Evolutionary conservation across 2,888 invertebrate genomes (phyloP).

Genomic region (Scaptomyza parva): DNA sequence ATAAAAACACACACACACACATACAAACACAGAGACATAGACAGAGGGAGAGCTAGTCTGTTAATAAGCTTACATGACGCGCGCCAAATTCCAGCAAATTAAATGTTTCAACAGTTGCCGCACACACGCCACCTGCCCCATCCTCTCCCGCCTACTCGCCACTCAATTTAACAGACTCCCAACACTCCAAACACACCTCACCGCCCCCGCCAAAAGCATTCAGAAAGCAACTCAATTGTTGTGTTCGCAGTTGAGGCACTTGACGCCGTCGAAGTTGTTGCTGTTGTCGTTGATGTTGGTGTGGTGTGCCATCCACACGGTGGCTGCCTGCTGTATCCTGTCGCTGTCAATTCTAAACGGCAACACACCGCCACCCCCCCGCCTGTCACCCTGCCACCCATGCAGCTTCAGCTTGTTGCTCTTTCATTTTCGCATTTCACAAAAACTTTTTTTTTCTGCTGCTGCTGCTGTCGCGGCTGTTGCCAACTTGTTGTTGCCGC

Average conservation of each 20-base stretch:
- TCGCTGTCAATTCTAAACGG: conserved; percentile 72
- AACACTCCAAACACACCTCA: no score
- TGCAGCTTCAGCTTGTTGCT: conserved; percentile 61
- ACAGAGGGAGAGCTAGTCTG: conserved; percentile 42
- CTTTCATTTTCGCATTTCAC: conserved; percentile 81
- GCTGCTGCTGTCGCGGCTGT: conserved; percentile 42
- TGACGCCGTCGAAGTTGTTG: conserved; percentile 50
- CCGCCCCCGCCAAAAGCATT: neutral
- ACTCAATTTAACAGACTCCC: neutral
- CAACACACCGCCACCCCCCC: neutral
- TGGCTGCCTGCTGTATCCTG: conserved; percentile 66
- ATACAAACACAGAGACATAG: neutral
- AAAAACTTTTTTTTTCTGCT: conserved; percentile 55
- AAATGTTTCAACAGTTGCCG: conserved; percentile 69
- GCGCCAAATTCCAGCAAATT: conserved; percentile 76
- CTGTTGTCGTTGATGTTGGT: conserved; percentile 8
- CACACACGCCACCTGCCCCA: neutral
- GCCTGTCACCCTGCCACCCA: neutral
- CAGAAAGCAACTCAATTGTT: conserved; percentile 73
- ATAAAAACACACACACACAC: conserved; percentile 32
- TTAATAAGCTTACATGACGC: conserved; percentile 75
- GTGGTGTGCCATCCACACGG: conserved; percentile 43
- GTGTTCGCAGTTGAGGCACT: conserved; percentile 71
- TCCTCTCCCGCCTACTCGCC: neutral
- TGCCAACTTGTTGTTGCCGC: conserved; percentile 34